These are phyloP conservation scores for Monomorium pharaonis DNA, from an alignment of 1,140 invertebrate species.

Conservation along the genomic window DNA sequence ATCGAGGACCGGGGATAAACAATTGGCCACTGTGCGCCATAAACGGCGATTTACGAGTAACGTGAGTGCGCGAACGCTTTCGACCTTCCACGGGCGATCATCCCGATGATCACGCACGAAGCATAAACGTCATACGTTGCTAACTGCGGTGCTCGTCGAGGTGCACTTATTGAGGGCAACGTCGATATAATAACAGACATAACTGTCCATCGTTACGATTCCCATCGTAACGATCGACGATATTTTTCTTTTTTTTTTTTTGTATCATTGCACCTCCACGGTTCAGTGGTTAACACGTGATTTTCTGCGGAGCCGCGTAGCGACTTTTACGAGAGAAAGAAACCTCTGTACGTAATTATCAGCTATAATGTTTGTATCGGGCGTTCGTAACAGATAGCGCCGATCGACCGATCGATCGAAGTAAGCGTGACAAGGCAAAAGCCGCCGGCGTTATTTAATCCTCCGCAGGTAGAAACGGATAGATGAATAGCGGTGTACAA, in stretches of 20 bases:
- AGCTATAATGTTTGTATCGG: neutral
- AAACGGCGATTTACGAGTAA: slow-evolving; percentile 65
- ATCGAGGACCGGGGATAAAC: slow-evolving; percentile 49
- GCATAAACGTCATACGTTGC: slow-evolving; percentile 33
- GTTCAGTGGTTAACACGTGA: neutral
- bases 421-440: slow-evolving; percentile 40
- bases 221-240: neutral
- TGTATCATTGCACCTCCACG: neutral
- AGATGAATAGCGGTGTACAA: neutral
- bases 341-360: slow-evolving; percentile 2
- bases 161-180: slow-evolving; percentile 35
- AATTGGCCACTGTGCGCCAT: slow-evolving; percentile 55
- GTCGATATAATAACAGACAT: slow-evolving; percentile 34
- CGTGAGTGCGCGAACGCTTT: slow-evolving; percentile 38
- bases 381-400: neutral
- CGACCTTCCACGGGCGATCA: slow-evolving; percentile 45
- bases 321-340: neutral
- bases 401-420: slow-evolving; percentile 1
- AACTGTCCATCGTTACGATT: slow-evolving; percentile 37
- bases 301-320: neutral
- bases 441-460: slow-evolving; percentile 28
- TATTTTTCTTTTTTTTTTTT: slow-evolving; percentile 17
- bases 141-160: slow-evolving; percentile 23
- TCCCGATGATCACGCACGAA: slow-evolving; percentile 20
- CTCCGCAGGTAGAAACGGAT: slow-evolving; percentile 43